A percentile compares a stretch with the other conserved stretches of the same genome.
These are phyloP conservation scores for Zosterops pallidus DNA, from an alignment of 2,113 vertebrate species.

Conservation along the genomic window DNA sequence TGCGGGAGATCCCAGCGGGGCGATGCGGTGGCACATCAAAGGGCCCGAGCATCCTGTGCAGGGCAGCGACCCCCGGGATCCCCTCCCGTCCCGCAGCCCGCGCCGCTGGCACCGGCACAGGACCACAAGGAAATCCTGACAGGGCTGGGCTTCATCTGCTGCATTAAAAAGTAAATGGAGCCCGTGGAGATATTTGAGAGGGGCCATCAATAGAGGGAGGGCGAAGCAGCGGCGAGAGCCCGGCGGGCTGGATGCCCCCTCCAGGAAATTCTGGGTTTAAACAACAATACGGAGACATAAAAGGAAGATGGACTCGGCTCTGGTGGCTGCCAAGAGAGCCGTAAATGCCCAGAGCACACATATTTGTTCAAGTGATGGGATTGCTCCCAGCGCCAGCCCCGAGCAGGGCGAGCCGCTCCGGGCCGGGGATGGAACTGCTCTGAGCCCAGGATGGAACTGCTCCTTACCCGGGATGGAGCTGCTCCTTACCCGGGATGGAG, in stretches of 20 bases:
- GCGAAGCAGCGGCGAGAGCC: not conserved
- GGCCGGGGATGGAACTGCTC: not conserved
- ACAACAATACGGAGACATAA: not conserved
- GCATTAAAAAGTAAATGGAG: not conserved
- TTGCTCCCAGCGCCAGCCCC: not conserved
- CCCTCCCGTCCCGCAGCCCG: not conserved
- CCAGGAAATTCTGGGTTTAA: not conserved
- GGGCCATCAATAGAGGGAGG: not conserved
- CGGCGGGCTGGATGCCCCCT: not conserved
- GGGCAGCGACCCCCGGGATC: not conserved
- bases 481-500: not conserved
- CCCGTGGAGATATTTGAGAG: not conserved
- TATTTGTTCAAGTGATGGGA: accelerated
- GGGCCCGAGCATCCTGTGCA: not conserved
- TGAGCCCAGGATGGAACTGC: not conserved
- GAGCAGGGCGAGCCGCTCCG: not conserved
- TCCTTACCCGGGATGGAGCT: not conserved
- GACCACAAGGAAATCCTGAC: not conserved
- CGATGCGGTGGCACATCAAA: not conserved
- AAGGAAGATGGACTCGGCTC: not conserved
- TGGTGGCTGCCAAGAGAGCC: not conserved
- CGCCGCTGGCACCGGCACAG: not conserved
- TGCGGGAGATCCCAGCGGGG: not conserved
- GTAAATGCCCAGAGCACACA: accelerated
- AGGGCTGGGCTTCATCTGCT: not conserved